Conservation (phyloP, 1,140 invertebrate species). For the Zaprionus ghesquierei region DNA sequence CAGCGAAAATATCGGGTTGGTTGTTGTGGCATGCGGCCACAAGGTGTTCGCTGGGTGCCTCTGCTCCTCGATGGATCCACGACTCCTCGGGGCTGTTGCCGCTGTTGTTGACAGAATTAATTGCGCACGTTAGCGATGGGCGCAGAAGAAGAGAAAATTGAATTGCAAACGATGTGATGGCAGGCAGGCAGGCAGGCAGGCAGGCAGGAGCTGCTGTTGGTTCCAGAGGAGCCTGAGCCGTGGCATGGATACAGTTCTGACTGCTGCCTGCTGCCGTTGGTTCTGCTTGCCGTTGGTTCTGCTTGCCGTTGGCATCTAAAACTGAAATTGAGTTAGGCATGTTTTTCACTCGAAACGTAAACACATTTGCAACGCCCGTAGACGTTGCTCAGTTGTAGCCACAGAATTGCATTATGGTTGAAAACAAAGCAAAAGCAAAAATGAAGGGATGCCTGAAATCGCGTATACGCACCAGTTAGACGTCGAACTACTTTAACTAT, state of each 20-base stretch:
- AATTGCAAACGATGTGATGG: conserved; percentile 46
- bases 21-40: conserved; percentile 19
- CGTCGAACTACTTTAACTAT: too few species aligned
- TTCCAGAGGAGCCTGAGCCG: not conserved
- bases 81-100: not conserved
- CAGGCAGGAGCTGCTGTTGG: not conserved
- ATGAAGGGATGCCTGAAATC: not conserved
- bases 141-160: conserved; percentile 51
- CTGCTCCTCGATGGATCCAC: not conserved
- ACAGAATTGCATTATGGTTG: conserved; percentile 51
- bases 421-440: conserved; percentile 33
- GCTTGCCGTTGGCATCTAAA: conserved; percentile 18
- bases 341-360: conserved; percentile 54
- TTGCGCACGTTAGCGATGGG: conserved; percentile 61
- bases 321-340: conserved; percentile 62
- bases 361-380: conserved; percentile 43
- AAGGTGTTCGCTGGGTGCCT: conserved; percentile 22
- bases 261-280: not conserved
- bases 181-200: too few species aligned
- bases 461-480: conserved; percentile 1
- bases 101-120: conserved; percentile 71
- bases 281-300: conserved; percentile 1
- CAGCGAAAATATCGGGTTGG: not conserved
- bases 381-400: conserved; percentile 28
- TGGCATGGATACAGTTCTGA: not conserved